Evolutionary conservation across 2,113 vertebrate genomes (phyloP), one percentile per base, ranked within the genome.

Genomic region (Cyprinodon variegatus): DNA sequence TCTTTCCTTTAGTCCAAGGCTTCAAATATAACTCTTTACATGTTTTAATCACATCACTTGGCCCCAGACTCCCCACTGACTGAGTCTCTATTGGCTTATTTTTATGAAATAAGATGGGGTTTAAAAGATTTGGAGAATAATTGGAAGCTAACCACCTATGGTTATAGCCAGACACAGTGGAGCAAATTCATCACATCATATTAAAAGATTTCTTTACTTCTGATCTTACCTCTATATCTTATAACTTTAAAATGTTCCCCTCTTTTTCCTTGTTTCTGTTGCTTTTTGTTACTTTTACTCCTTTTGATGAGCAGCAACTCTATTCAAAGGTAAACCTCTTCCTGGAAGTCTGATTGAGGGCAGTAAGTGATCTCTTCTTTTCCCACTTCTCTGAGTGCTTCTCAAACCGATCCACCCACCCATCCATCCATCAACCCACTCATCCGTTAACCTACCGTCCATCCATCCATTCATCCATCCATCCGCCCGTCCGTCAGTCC

Each of bases 241-340:
- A 74, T 89, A 90, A 90, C 77, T 1, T 53, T 84, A 60, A 69
- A 69, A 86, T 65, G 86, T 72, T 87, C 50, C 83, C 70, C 78
- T 87, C 57, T 83, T 74, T 78, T 65, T 85, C 67, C 70, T 68
- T 41, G 37, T 86, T 76, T 87, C 61, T 86, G 53, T 60, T 78
- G 40, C 77, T 63, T 20, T 65, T 76, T 72, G 41, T 65, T 53
- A 53, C 68, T 36, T 60, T 70, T 57, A 41, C 63, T 76, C 70
- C 66, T 66, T 74, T 86, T 84, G 87, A 89, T 86, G 84, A 85
- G 70, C 88, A 93, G 92, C 81, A 5, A 62, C 88, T 82, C 90
- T 93, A 89, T 91, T 92, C 74, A 93, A 93, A 92, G 89, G 87
- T 88, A 92, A 93, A 91, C 76, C 91, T 91, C 85, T 89, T 72